phyloP scores from a whole-genome alignment of 2,113 vertebrate species.

The Neoarius graeffei region DNA sequence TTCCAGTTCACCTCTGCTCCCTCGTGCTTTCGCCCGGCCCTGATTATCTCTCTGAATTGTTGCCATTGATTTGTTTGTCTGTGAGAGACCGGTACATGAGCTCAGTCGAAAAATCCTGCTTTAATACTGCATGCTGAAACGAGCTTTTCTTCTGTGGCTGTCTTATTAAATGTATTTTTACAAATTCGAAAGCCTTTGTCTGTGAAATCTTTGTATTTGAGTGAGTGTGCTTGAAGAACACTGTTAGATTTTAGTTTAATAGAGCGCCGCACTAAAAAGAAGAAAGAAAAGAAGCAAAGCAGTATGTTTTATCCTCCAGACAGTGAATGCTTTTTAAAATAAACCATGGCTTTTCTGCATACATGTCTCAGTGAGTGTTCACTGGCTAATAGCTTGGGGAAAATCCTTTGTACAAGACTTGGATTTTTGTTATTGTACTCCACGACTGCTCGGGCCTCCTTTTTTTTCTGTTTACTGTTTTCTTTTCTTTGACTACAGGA shows the following conservation, averaged over 20 bases:
- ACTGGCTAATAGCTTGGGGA: constrained; percentile 24
- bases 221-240: constrained; percentile 4
- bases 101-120: neutral
- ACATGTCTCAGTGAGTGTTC: neutral
- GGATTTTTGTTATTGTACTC: neutral
- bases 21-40: constrained; percentile 43
- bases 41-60: constrained; percentile 60
- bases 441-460: neutral
- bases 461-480: constrained; percentile 6
- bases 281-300: neutral
- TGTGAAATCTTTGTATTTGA: constrained; percentile 6
- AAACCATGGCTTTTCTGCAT: constrained; percentile 19
- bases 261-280: neutral
- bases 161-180: constrained; percentile 41
- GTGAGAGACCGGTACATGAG: neutral
- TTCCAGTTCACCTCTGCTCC: neutral
- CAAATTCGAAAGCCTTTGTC: constrained; percentile 34
- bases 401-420: constrained; percentile 12
- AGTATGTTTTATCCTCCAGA: constrained; percentile 26
- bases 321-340: constrained; percentile 17
- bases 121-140: constrained; percentile 21
- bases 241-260: constrained; percentile 22
- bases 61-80: constrained; percentile 53
- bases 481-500: neutral
- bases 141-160: constrained; percentile 6